These are phyloP conservation scores for Acanthiza pusilla DNA, from an alignment of 2,797 vertebrate species.

Conservation along the genomic window DNA sequence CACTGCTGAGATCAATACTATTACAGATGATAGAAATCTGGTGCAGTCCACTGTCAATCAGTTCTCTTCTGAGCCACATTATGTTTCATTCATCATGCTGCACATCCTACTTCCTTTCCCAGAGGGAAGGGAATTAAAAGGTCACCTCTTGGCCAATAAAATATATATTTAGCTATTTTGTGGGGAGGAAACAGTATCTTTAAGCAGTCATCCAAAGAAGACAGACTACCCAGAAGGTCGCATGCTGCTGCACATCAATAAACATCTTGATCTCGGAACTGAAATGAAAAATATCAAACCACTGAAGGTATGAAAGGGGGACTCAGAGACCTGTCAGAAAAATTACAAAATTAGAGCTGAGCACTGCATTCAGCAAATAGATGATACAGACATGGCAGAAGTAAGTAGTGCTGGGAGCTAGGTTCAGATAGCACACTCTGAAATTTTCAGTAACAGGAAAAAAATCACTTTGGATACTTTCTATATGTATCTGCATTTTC, in stretches of 20 bases:
- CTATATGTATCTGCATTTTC: background rate
- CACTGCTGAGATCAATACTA: background rate
- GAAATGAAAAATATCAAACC: conserved; percentile 46
- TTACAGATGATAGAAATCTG: background rate
- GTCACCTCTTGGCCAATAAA: conserved; percentile 52
- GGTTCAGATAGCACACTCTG: background rate
- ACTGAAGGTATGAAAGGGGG: conserved; percentile 34
- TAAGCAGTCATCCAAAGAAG: conserved; percentile 43
- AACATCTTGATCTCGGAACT: conserved; percentile 33
- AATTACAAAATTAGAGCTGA: conserved; percentile 54
- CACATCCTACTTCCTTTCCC: background rate
- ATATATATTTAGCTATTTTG: conserved; percentile 25
- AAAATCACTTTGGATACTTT: background rate
- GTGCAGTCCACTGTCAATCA: background rate
- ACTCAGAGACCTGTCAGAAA: conserved; percentile 35
- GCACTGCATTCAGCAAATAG: conserved; percentile 18
- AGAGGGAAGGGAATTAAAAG: conserved; percentile 51
- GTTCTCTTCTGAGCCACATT: background rate
- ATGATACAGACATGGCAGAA: conserved; percentile 11
- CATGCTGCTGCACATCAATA: conserved; percentile 25
- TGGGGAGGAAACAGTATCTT: conserved; percentile 1
- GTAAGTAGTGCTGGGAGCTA: conserved; percentile 35
- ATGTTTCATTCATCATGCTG: conserved; percentile 8
- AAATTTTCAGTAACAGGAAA: background rate
- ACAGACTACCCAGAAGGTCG: background rate